These are phyloP conservation scores for Heterotilapia buettikoferi DNA, from an alignment of 2,113 vertebrate genomes.

Conservation along the genomic window DNA sequence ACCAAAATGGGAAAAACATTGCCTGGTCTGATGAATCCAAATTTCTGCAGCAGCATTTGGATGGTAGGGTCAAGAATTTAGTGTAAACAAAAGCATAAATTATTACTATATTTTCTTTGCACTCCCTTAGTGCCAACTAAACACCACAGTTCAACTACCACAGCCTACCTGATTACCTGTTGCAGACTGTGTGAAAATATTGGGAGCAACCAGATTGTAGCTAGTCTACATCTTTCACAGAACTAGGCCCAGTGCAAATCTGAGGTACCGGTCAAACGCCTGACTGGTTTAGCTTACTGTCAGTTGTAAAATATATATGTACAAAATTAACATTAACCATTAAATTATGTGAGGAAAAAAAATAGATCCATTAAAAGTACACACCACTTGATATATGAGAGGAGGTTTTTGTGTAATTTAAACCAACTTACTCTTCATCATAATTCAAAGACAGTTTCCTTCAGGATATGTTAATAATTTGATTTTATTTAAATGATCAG, in stretches of 20 bases:
- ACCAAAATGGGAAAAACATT: neutral
- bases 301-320: neutral
- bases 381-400: neutral
- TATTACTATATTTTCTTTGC: neutral
- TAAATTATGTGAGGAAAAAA: neutral
- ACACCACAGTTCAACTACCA: neutral
- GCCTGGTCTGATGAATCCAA: neutral
- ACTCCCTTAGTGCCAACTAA: neutral
- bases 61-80: neutral
- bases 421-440: neutral
- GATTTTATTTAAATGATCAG: slow-evolving; percentile 75
- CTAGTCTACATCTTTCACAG: neutral
- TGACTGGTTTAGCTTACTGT: neutral
- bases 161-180: neutral
- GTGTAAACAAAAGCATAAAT: neutral
- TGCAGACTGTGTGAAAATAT: neutral
- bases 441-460: neutral
- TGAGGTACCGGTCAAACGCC: neutral
- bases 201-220: neutral
- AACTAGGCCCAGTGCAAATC: neutral
- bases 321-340: neutral
- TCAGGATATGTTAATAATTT: slow-evolving; percentile 51
- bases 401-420: neutral
- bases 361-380: neutral
- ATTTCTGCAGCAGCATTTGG: neutral